Percentiles rank a stretch among this genome's conserved stretches.
phyloP scores from a whole-genome alignment of 1,140 invertebrate species.

The Hylaeus volcanicus region DNA sequence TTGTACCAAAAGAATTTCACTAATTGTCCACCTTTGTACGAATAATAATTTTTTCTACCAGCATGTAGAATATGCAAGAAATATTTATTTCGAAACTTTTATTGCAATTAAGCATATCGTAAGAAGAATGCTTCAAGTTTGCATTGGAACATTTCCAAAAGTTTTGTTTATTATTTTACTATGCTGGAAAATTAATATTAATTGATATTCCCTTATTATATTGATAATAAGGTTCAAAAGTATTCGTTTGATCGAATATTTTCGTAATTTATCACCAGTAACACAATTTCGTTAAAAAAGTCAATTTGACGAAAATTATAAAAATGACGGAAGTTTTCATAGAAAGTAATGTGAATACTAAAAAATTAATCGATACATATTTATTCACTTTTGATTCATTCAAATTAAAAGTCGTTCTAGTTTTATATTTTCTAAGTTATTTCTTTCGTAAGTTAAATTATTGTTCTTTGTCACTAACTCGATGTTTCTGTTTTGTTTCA shows the following conservation, averaged over 20 bases:
- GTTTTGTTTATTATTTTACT: neutral
- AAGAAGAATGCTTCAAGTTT: neutral
- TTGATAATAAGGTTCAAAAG: neutral
- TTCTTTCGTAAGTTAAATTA: too few species aligned
- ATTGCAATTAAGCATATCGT: neutral
- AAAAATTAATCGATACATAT: too few species aligned
- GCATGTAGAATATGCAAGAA: neutral
- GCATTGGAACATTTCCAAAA: neutral
- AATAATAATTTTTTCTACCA: neutral
- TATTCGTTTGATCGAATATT: neutral
- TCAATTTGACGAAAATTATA: too few species aligned
- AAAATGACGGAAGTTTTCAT: too few species aligned
- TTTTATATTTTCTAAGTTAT: too few species aligned
- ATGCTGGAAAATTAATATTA: constrained; percentile 1
- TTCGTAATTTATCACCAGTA: neutral
- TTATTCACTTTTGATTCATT: too few species aligned
- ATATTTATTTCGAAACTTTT: neutral
- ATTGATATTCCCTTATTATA: neutral
- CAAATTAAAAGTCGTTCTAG: too few species aligned
- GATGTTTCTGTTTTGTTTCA: too few species aligned
- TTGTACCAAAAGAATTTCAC: neutral
- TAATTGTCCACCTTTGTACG: neutral
- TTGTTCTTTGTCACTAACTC: too few species aligned
- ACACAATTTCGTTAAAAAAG: too few species aligned
- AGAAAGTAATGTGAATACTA: too few species aligned